Base-by-base conservation (phyloP, 2,888 invertebrate species). In the Drosophila buzzatii region DNA sequence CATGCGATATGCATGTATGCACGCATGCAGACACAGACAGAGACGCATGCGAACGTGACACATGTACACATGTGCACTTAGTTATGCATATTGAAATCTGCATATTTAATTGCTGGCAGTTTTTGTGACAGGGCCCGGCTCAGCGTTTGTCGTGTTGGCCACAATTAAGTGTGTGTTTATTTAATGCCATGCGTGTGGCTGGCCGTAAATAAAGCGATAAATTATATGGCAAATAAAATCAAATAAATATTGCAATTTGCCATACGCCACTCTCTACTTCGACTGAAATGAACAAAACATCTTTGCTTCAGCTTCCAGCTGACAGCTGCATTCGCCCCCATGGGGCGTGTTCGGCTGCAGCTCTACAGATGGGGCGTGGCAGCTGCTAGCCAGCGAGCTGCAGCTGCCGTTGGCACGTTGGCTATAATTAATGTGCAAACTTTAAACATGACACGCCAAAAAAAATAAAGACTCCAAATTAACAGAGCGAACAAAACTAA, bases 141-240 rank as follows among this genome's bases (percentile, higher is more conserved):
- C 76, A 61, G 14, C 71, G 67, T 61, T 61, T 72, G 58, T 65
- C 82, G 41, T 39, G 51, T 49, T 63, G 69, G 59, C 73, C 86
- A 67, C 74, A 85, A 79, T 85, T 83, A 83, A 89, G 73, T 82
- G 74, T 70, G 71, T 82, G 83, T 83, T 85, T 85, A 75, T 82
- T 80, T 75, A 52, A 61, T 67, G 27, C 57, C 51, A 3, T 44
- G 33, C 37, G 3, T 66, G 45, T 37, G 56, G 65, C 18, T 45
- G 41, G 31, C 41, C 7, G 37, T 33, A 35, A 42, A 44, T 39
- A 49, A 33, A 53, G 57, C 45, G 20, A 49, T 31, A 64, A 58
- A 41, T 41, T 49, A 53, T 49, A 63, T 56, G 58, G 64, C 58
- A 61, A 66, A 72, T 47, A 16, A 27, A 52, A 27, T 12, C 6